phyloP scores from a whole-genome alignment of 2,797 vertebrate species.

The Micromesistius poutassou region DNA sequence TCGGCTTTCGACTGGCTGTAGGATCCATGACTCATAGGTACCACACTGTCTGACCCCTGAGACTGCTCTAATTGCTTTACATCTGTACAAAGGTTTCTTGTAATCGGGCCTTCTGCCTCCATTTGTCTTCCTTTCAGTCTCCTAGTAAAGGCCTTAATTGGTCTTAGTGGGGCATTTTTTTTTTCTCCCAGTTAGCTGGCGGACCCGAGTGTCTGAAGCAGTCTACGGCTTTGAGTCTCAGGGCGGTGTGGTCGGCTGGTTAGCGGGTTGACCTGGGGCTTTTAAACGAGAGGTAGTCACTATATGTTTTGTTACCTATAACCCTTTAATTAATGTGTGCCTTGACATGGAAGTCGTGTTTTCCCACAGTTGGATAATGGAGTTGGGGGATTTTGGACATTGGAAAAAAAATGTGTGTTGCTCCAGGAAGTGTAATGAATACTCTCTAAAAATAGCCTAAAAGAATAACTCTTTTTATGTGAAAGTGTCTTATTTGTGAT shows the following conservation, averaged over 20 bases:
- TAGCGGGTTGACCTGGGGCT: conserved; percentile 50
- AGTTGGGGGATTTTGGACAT: conserved; percentile 23
- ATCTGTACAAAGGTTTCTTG: conserved; percentile 99
- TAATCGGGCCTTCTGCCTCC: conserved; percentile 96
- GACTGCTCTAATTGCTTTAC: conserved; percentile 99
- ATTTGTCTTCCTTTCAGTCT: conserved; percentile 99
- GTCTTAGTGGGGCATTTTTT: conserved; percentile 88
- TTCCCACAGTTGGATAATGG: conserved; percentile 68
- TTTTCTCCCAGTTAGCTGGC: conserved; percentile 77
- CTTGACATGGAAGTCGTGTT: conserved; percentile 73
- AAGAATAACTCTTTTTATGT: background rate
- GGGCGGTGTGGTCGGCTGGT: conserved; percentile 61
- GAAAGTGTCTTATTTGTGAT: conserved; percentile 9
- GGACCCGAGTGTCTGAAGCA: conserved; percentile 58
- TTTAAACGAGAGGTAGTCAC: conserved; percentile 82
- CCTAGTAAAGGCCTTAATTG: conserved; percentile 97
- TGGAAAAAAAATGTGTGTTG: too few relatives aligned
- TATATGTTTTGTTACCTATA: conserved; percentile 87
- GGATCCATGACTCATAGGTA: conserved; percentile 88
- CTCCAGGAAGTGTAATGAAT: background rate
- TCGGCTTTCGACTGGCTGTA: conserved; percentile 89
- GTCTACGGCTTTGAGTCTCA: conserved; percentile 77
- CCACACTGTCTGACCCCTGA: conserved; percentile 83
- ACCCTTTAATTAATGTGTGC: conserved; percentile 93
- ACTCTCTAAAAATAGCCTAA: background rate